These are phyloP conservation scores for Hirtodrosophila alboralis DNA, from an alignment of 2,888 invertebrate species.

Conservation along the genomic window DNA sequence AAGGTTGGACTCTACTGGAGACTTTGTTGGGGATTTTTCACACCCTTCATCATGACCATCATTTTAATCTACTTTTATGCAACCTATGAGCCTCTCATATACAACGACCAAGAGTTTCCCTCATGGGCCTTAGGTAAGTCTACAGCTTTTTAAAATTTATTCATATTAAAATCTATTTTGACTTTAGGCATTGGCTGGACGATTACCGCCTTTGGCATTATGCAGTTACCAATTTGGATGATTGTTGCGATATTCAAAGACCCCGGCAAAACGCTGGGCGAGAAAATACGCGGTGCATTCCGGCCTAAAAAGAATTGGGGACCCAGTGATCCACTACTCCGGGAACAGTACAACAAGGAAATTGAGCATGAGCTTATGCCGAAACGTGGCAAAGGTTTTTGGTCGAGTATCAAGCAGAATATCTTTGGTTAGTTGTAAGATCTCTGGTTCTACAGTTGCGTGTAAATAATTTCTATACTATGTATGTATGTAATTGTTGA, in stretches of 20 bases:
- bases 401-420: conserved; percentile 77
- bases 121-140: conserved; percentile 86
- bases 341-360: conserved; percentile 85
- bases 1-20: conserved; percentile 91
- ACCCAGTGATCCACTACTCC: conserved; percentile 85
- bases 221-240: conserved; percentile 85
- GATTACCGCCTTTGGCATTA: conserved; percentile 85
- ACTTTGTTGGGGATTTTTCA: conserved; percentile 90
- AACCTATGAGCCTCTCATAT: conserved; percentile 86
- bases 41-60: conserved; percentile 88
- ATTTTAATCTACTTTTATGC: conserved; percentile 90
- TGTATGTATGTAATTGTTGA: conserved; percentile 1
- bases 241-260: conserved; percentile 79
- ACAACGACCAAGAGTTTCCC: conserved; percentile 87
- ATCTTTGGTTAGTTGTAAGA: conserved; percentile 70
- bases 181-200: conserved; percentile 84
- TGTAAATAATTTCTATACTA: conserved; percentile 9
- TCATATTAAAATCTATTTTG: not conserved
- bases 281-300: conserved; percentile 84
- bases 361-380: conserved; percentile 73
- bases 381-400: conserved; percentile 64
- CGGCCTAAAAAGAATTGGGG: conserved; percentile 86
- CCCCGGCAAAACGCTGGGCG: conserved; percentile 72
- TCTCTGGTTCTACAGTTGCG: conserved; percentile 25
- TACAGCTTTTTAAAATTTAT: accelerated